phyloP scores from a whole-genome alignment of 2,113 vertebrate genomes.

The Chlorodrepanis virens region DNA sequence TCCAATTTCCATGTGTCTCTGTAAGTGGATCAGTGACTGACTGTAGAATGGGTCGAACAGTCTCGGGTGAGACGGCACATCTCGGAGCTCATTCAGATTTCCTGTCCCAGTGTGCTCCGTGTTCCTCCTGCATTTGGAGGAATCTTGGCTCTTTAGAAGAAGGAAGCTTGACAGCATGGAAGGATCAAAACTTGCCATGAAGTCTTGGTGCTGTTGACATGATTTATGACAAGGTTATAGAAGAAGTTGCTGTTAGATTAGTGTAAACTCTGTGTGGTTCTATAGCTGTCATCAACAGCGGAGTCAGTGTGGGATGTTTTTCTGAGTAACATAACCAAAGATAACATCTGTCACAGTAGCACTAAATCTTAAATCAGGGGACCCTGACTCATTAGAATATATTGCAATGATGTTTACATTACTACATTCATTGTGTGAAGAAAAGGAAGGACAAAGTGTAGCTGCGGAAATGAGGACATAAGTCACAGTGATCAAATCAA shows the following conservation, averaged over 20 bases:
- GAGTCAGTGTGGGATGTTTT: neutral
- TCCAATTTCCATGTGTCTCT: neutral
- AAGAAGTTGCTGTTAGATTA: neutral
- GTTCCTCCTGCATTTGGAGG: neutral
- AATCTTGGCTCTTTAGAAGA: neutral
- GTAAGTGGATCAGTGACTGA: neutral
- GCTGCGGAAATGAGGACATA: neutral
- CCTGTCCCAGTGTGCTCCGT: rapidly evolving
- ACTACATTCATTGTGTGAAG: neutral
- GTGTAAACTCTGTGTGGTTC: neutral
- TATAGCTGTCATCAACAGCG: neutral
- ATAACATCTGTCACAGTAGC: neutral
- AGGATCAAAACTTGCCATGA: neutral
- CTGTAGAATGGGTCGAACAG: neutral
- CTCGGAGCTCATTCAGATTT: neutral
- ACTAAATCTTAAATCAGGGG: neutral
- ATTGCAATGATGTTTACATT: neutral
- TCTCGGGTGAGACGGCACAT: neutral
- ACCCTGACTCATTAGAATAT: neutral
- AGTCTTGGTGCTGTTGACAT: neutral
- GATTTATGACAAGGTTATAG: neutral
- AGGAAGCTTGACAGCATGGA: neutral
- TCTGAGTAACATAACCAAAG: neutral
- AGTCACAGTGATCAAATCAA: neutral
- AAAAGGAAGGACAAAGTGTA: neutral